Evolutionary conservation across 2,888 invertebrate genomes (phyloP).

Genomic region (Parasteatoda lunata): DNA sequence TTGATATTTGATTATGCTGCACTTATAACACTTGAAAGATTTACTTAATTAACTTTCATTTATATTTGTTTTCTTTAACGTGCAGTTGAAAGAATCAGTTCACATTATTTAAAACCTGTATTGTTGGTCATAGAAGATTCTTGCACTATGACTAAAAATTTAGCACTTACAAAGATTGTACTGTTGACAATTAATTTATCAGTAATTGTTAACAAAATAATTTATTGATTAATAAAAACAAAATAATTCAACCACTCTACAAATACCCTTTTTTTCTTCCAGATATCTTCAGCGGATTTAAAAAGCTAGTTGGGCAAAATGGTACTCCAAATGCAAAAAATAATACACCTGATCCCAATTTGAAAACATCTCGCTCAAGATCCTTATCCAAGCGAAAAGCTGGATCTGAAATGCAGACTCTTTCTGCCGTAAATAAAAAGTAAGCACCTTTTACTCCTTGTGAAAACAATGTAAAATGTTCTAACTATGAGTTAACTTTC

Average conservation of each 20-base stretch:
- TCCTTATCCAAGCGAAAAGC: constrained; percentile 74
- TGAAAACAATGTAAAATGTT: neutral
- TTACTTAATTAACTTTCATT: too few relatives aligned
- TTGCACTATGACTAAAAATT: too few relatives aligned
- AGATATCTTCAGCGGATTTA: constrained; percentile 86
- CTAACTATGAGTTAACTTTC: neutral
- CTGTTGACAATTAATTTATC: too few relatives aligned
- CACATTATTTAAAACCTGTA: too few relatives aligned
- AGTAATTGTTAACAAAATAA: too few relatives aligned
- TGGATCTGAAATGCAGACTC: constrained; percentile 73
- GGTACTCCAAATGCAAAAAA: neutral
- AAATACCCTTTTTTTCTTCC: constrained; percentile 69
- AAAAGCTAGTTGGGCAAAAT: constrained; percentile 82
- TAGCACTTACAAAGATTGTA: too few relatives aligned
- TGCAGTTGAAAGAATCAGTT: too few relatives aligned
- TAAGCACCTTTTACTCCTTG: constrained; percentile 10
- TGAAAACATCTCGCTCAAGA: constrained; percentile 10
- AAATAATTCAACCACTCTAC: neutral
- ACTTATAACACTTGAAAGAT: too few relatives aligned
- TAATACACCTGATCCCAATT: constrained; percentile 5
- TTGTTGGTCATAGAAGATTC: too few relatives aligned
- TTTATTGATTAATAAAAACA: constrained; percentile 35
- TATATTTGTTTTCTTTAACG: too few relatives aligned
- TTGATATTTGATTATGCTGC: too few relatives aligned
- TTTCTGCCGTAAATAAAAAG: constrained; percentile 46